Base-by-base conservation (phyloP, 2,797 vertebrate genomes). In the Pseudochromis fuscus region DNA sequence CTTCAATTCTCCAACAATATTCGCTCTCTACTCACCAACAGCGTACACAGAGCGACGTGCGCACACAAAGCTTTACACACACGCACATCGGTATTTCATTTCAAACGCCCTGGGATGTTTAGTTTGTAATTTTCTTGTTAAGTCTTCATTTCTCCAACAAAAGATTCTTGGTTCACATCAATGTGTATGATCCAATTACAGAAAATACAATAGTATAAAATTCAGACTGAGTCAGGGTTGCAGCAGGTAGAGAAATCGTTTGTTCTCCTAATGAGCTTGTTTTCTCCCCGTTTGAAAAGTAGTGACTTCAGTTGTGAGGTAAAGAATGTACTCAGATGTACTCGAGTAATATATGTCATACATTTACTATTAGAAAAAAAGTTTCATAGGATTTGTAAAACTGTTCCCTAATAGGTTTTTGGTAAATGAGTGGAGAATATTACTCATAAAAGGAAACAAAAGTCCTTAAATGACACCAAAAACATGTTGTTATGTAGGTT, bases 1-100 rank as follows among this genome's bases (percentile, higher is more conserved):
- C 71, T 77, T 40, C 48, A 40, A 76, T 76, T 79, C 28, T 77
- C 46, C 16, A 52, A 79, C 59, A 58, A 79, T 75, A 68, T 64
- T 50, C 50, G 48, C 52, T 23, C 25, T 66, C 62, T 59, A 53
- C 71, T 79, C 25, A 58, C n/a, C 66, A 69, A 52, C 51, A 49
- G 35, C 62, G 60, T 61, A 71, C 50, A 69, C 11, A 65, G n/a
- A 52, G 56, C 48, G 51, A 56, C 31, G 18, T 19, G 8, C 25
- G 28, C 27, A 49, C 18, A 33, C 11, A 5, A 21, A 48, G 24
- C 40, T 27, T 28, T 33, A 18, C 6, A 45, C 45, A 57, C 18
- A 50, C 30, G 51, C 35, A 68, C 18, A 50, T 4, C 5, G 40
- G 72, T 8, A 30, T 56, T 42, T 23, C 10, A 28, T 40, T 48